These are phyloP conservation scores for Acanthosoma haemorrhoidale DNA, from an alignment of 2,888 invertebrate species.

Conservation along the genomic window DNA sequence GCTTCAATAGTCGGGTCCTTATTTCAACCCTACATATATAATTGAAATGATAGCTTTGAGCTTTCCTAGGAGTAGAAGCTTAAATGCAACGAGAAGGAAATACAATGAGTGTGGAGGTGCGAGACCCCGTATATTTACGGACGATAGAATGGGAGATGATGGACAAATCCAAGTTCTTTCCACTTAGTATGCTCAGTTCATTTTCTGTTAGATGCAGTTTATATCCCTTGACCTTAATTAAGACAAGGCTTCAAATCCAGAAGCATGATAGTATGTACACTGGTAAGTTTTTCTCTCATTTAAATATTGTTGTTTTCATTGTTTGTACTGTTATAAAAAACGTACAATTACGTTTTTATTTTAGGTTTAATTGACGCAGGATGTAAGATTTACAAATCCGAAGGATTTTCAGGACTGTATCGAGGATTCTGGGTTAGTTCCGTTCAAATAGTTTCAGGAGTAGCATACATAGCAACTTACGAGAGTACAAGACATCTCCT, in stretches of 20 bases:
- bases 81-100: conserved; percentile 2
- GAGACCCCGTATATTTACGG: conserved; percentile 56
- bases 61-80: neutral
- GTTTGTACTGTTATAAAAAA: neutral
- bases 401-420: conserved; percentile 83
- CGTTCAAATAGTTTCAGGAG: conserved; percentile 75
- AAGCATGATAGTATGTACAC: conserved; percentile 74
- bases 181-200: conserved; percentile 83
- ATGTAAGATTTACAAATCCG: conserved; percentile 73
- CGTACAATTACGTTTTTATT: neutral
- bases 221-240: conserved; percentile 89
- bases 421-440: conserved; percentile 94
- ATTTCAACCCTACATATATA: neutral
- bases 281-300: conserved; percentile 49
- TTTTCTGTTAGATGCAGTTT: conserved; percentile 66
- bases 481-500: conserved; percentile 82
- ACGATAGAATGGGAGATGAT: conserved; percentile 98
- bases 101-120: conserved; percentile 18
- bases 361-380: conserved; percentile 79
- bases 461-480: conserved; percentile 90
- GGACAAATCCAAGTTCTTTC: conserved; percentile 91
- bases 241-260: conserved; percentile 88
- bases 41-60: conserved; percentile 25
- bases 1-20: neutral
- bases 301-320: neutral